Percentiles rank a stretch among this genome's conserved stretches.
Evolutionary conservation across 2,797 vertebrate genomes (phyloP).

Genomic region (Coilia nasus): DNA sequence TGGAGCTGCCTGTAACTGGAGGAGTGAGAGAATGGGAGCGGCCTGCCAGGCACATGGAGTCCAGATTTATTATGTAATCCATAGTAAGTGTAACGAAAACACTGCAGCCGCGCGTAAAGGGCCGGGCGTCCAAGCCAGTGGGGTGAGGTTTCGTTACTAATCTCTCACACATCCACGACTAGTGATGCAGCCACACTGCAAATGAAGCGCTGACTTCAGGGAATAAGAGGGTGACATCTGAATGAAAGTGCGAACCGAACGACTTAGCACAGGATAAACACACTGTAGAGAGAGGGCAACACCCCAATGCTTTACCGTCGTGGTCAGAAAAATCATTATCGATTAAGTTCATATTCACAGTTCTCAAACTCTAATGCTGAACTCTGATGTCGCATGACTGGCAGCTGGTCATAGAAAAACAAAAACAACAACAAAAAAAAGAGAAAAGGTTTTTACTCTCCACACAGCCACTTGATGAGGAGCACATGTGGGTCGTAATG

Average conservation of each 20-base stretch:
- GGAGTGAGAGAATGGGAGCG: constrained; percentile 54
- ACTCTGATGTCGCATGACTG: not conserved
- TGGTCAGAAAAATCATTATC: not conserved
- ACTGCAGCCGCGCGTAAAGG: constrained; percentile 27
- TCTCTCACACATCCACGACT: not conserved
- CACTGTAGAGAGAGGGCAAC: not conserved
- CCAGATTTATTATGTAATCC: constrained; percentile 72
- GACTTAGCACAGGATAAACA: not conserved
- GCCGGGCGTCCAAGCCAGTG: not conserved
- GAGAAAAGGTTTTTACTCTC: not conserved
- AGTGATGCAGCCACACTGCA: not conserved
- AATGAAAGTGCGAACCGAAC: not conserved
- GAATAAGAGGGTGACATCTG: not conserved
- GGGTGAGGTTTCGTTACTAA: not conserved
- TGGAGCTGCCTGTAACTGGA: constrained; percentile 53
- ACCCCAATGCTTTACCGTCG: not conserved
- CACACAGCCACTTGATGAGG: not conserved
- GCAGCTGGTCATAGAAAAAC: not conserved
- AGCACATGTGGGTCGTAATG: constrained; percentile 19
- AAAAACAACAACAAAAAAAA: not conserved
- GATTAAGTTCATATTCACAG: not conserved
- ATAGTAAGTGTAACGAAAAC: constrained; percentile 64
- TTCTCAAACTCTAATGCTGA: not conserved
- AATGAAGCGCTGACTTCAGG: not conserved
- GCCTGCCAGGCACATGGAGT: constrained; percentile 66